phyloP scores from a whole-genome alignment of 2,797 vertebrate species.

The Falco rusticolus region DNA sequence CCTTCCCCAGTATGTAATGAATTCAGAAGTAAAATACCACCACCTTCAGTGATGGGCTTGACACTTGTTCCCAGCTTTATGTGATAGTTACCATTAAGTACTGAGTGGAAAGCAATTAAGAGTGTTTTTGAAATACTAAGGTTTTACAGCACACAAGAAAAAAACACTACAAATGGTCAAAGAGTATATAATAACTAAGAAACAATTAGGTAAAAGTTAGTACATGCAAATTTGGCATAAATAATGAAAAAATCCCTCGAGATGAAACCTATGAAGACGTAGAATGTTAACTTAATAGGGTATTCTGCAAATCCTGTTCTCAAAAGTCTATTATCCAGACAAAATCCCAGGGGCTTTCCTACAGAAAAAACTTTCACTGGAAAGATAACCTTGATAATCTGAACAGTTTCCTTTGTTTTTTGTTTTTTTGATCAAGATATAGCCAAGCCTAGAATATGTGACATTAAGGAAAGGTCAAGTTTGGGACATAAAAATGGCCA shows the following conservation, averaged over 20 bases:
- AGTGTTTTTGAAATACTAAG: neutral
- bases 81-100: neutral
- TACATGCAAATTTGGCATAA: neutral
- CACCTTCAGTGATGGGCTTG: neutral
- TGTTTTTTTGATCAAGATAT: neutral
- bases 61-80: neutral
- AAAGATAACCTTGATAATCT: neutral
- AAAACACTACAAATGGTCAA: neutral
- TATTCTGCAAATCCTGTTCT: neutral
- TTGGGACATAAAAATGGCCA: neutral
- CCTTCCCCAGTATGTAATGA: neutral
- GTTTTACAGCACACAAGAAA: neutral
- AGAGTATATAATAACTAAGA: neutral
- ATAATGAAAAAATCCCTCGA: neutral
- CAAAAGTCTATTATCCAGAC: neutral
- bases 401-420: neutral
- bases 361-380: neutral
- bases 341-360: neutral
- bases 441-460: neutral
- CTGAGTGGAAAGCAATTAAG: neutral
- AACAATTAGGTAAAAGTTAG: neutral
- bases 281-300: neutral
- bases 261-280: neutral
- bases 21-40: neutral
- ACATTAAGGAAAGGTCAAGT: neutral